Percentiles rank a stretch among this genome's conserved stretches.
Conservation (phyloP, 2,888 invertebrate species). For the Ceratothoa steindachneri region DNA sequence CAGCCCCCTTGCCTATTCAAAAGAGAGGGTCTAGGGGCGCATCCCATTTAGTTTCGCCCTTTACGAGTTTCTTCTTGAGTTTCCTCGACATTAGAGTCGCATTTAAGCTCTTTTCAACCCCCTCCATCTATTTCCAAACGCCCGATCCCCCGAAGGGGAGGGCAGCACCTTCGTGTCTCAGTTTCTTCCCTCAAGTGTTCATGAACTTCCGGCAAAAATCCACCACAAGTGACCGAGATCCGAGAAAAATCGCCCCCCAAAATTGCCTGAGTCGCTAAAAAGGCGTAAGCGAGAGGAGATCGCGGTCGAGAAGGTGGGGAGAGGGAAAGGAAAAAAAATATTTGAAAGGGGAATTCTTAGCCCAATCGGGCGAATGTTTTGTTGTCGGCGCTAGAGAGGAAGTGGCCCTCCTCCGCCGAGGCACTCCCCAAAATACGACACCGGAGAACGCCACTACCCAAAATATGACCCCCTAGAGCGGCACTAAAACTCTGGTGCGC, state of each 20-base stretch:
- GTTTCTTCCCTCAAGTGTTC: not conserved
- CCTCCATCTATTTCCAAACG: not conserved
- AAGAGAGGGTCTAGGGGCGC: not conserved
- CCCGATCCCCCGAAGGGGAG: not conserved
- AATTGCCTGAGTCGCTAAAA: not conserved
- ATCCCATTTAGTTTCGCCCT: not conserved
- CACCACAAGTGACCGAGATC: not conserved
- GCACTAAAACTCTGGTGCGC: slow-evolving; percentile 45
- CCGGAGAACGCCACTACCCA: not conserved
- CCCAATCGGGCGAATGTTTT: not conserved
- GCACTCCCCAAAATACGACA: not conserved
- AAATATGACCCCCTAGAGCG: slow-evolving; percentile 42
- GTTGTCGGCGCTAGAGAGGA: not conserved
- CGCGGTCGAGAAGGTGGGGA: too few relatives aligned
- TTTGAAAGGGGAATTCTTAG: not conserved
- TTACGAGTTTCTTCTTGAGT: not conserved
- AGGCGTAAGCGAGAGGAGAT: not conserved
- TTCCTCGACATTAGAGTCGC: not conserved
- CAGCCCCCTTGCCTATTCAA: not conserved
- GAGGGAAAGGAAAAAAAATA: too few relatives aligned
- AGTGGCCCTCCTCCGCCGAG: not conserved
- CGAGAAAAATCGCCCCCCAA: not conserved
- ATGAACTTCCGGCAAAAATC: not conserved
- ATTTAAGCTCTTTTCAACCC: not conserved
- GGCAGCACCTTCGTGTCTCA: not conserved